phyloP scores from a whole-genome alignment of 2,113 vertebrate genomes.

The Pygoscelis adeliae region DNA sequence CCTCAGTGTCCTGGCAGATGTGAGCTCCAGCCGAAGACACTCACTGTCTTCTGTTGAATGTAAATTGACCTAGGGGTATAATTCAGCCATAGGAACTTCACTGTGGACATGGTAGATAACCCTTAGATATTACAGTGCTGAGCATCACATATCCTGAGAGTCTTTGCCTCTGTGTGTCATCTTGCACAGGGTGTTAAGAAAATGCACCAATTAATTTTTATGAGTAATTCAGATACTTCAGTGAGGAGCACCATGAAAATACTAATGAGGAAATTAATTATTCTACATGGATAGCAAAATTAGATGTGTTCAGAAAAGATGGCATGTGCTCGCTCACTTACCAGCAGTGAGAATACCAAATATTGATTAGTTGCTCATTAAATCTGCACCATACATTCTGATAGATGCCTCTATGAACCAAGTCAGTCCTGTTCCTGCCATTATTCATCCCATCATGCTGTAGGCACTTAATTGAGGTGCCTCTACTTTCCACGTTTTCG shows the following conservation, averaged over 20 bases:
- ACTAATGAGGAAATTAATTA: constrained; percentile 60
- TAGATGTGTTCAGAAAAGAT: constrained; percentile 39
- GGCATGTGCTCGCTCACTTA: not conserved
- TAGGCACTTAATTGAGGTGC: not conserved
- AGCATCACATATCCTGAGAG: not conserved
- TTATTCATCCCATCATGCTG: not conserved
- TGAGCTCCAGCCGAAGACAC: not conserved
- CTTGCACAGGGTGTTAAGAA: not conserved
- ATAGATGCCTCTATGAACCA: not conserved
- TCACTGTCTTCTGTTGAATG: not conserved
- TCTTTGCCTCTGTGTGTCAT: not conserved
- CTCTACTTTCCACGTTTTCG: not conserved
- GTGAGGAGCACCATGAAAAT: not conserved
- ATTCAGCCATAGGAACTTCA: accelerated
- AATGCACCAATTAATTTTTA: constrained; percentile 18
- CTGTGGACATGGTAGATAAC: not conserved
- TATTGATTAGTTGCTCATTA: constrained; percentile 61
- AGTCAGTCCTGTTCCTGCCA: constrained; percentile 3
- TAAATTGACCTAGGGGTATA: not conserved
- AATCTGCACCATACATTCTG: constrained; percentile 23
- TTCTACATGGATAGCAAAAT: constrained; percentile 29
- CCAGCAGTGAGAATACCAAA: constrained; percentile 40
- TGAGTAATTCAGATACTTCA: constrained; percentile 9
- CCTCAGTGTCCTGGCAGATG: not conserved
- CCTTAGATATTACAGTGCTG: not conserved